Evolutionary conservation across 2,797 vertebrate species (phyloP), one percentile per base, ranked within the genome.

Genomic region (Lacerta bilineata): DNA sequence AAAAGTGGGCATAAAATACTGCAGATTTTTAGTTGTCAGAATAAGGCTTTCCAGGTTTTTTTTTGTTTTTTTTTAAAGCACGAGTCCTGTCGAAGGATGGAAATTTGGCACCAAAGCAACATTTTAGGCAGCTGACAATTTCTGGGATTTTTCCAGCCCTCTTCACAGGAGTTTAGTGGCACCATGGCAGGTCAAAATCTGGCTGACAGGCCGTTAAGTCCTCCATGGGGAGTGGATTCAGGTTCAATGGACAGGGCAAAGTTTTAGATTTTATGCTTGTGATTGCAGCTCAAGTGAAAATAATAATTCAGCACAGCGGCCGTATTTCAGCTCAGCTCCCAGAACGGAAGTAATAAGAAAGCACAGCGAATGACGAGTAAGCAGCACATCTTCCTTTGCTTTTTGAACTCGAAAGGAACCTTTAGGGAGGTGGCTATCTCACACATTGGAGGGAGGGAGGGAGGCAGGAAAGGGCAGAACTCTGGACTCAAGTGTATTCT

Each of bases 221-320:
- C 46, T 85, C 59, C 59, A 66, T 1, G 41, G 10, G 74, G 27
- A 85, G 39, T 29, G 15, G 13, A 46, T 78, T 78, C 39, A 86
- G 84, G 75, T 86, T 36, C 76, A 79, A 11, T 27, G n/a, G 43
- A 79, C 20, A 46, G 72, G 64, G 41, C 39, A 79, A 78, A 36
- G 3, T 78, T 78, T 4, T 36, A 68, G 20, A 50, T 78, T n/a
- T 78, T n/a, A 43, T 27, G 43, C 74, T 61, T 66, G 50, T 55
- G 61, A 10, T 41, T 69, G 23, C 5, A 33, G 29, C 23, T 86
- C 61, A 69, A 78, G 75, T 50, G n/a, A 68, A 69, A 79, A 79
- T 36, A 33, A 20, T 27, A 33, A 20, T 36, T 36, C 41, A 36
- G 41, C 9, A 25, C 20, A 68, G 33, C 69, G 77, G 10, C 20